phyloP scores from a whole-genome alignment of 2,113 vertebrate genomes.

The Anguilla rostrata region DNA sequence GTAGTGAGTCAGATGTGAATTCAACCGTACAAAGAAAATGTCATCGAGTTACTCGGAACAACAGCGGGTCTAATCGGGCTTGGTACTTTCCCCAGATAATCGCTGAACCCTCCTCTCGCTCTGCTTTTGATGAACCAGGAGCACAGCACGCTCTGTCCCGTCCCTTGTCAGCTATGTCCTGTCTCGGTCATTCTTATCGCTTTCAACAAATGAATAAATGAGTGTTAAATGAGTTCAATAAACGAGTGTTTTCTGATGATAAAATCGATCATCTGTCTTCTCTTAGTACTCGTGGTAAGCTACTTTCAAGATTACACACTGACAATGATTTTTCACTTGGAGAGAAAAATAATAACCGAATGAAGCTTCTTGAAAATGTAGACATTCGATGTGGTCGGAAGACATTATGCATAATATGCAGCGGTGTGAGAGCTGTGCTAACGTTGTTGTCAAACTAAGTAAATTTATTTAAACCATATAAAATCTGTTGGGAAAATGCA shows the following conservation, averaged over 20 bases:
- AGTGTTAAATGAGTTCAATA: not conserved
- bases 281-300: not conserved
- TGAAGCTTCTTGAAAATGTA: too few species aligned
- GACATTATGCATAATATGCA: too few species aligned
- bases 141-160: not conserved
- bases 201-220: not conserved
- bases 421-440: too few species aligned
- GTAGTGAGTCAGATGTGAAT: too few species aligned
- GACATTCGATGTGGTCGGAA: too few species aligned
- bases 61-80: not conserved
- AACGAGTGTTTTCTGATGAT: not conserved
- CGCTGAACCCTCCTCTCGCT: not conserved
- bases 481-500: too few species aligned
- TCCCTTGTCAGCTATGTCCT: too few species aligned
- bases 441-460: too few species aligned
- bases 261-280: not conserved
- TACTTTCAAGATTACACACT: not conserved
- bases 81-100: not conserved
- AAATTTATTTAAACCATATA: too few species aligned
- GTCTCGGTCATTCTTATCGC: not conserved
- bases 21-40: not conserved
- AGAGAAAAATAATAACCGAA: not conserved
- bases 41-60: not conserved
- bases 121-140: not conserved
- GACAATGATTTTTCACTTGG: not conserved